Evolutionary conservation across 1,140 invertebrate species (phyloP), one percentile per base, ranked within the genome.

Genomic region (Drosophila tropicalis): DNA sequence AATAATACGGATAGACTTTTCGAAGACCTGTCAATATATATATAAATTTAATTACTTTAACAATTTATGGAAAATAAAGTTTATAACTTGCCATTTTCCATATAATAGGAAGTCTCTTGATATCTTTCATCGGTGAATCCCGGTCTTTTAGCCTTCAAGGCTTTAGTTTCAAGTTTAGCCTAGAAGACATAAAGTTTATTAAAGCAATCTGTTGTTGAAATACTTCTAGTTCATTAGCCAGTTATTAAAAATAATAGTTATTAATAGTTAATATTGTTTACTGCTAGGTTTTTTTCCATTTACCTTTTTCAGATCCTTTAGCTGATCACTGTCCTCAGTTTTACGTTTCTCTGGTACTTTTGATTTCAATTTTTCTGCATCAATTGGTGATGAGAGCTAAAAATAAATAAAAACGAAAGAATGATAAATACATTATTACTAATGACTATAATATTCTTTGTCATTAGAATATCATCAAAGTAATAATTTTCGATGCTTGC

Each of bases 1-100:
- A 99, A 93, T 98, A 98, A 93, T 99, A 99, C 0, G 99, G 99
- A 92, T 99, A 98, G 2, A 99, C 98, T 94, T 99, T 99, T 68
- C 99, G 95, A 70, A 99, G 94, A 80, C 98, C 98, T 99, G 93
- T 39, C 93, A 13, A 62, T 22, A 5, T n/a, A 3, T 12, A 3
- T 13, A 32, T 41, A 6, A 72, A n/a, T n/a, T n/a, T 29, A 29
- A 72, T 71, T 60, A 39, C 44, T 44, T 19, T 67, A 12, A 61
- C 25, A 7, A 32, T 12, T 10, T 56, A 54, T 36, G 6, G 12
- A 15, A 1, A 44, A 64, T 44, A 6, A n/a, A 2, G 58, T 40
- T 63, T n/a, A n/a, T n/a, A 15, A 10, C 95, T 95, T 93, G 98
- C 98, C 97, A 95, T 98, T 98, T 94, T 99, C 98, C 92, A 98